phyloP scores from a whole-genome alignment of 2,113 vertebrate genomes.

The Lophochroa leadbeateri region DNA sequence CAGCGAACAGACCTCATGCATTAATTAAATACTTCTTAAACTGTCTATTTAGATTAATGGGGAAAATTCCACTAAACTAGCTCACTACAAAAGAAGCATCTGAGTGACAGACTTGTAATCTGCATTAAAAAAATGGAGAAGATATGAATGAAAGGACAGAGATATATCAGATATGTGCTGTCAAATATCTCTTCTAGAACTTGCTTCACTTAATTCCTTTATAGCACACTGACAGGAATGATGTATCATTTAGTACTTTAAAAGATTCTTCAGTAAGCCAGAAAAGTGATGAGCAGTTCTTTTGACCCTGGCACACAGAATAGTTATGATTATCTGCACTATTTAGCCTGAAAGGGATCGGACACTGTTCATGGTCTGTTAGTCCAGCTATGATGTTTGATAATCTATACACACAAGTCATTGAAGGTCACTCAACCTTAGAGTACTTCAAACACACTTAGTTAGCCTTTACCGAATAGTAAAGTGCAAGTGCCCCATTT shows the following conservation, averaged over 20 bases:
- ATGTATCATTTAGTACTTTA: constrained; percentile 75
- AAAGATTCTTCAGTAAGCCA: constrained; percentile 69
- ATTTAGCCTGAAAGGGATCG: constrained; percentile 74
- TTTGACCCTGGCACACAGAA: constrained; percentile 70
- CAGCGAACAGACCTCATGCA: background rate
- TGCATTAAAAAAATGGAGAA: constrained; percentile 13
- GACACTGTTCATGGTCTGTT: constrained; percentile 70
- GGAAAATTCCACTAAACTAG: background rate
- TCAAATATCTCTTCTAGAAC: constrained; percentile 68
- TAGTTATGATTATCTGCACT: constrained; percentile 79
- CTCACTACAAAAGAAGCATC: background rate
- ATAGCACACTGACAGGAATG: constrained; percentile 68
- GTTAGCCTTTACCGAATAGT: constrained; percentile 63
- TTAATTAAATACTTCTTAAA: constrained; percentile 29
- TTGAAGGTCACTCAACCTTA: constrained; percentile 69
- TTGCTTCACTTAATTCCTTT: constrained; percentile 76
- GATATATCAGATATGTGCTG: constrained; percentile 53
- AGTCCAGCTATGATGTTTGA: constrained; percentile 71
- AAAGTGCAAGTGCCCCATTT: constrained; percentile 38
- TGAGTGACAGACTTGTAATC: constrained; percentile 37
- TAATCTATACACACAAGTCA: constrained; percentile 71
- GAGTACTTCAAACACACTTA: constrained; percentile 60
- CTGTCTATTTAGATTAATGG: background rate
- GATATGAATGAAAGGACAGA: constrained; percentile 62
- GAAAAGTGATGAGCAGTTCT: constrained; percentile 68